phyloP scores from a whole-genome alignment of 2,888 invertebrate genomes.

The Choreutis nemorana region DNA sequence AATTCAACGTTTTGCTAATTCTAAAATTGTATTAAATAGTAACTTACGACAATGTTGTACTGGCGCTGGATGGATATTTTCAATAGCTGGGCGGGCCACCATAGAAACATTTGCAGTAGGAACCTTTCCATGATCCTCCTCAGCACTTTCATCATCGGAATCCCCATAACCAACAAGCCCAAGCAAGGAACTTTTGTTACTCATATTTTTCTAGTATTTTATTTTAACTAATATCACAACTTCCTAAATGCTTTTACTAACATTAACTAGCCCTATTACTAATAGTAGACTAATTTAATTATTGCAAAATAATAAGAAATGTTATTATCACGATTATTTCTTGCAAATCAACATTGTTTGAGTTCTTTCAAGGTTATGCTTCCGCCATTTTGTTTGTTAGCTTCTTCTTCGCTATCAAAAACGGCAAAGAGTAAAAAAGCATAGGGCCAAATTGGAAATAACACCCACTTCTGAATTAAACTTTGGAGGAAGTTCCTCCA shows the following conservation, averaged over 20 bases:
- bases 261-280: neutral
- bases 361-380: too few relatives aligned
- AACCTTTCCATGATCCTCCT: slow-evolving; percentile 4
- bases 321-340: too few relatives aligned
- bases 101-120: slow-evolving; percentile 1
- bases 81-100: slow-evolving; percentile 9
- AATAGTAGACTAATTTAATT: slow-evolving; percentile 6
- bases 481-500: too few relatives aligned
- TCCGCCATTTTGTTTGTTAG: too few relatives aligned
- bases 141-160: slow-evolving; percentile 48
- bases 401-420: too few relatives aligned
- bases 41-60: slow-evolving; percentile 53
- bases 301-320: too few relatives aligned
- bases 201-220: slow-evolving; percentile 33
- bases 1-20: neutral
- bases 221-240: too few relatives aligned
- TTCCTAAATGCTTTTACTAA: slow-evolving; percentile 6
- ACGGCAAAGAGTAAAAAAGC: too few relatives aligned
- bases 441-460: too few relatives aligned
- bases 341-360: too few relatives aligned
- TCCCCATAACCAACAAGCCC: slow-evolving; percentile 50
- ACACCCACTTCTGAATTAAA: too few relatives aligned
- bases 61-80: slow-evolving; percentile 43
- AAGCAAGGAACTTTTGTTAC: slow-evolving; percentile 43
- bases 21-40: neutral